Base-by-base conservation (phyloP, 1,140 invertebrate genomes). In the Venturia canescens region DNA sequence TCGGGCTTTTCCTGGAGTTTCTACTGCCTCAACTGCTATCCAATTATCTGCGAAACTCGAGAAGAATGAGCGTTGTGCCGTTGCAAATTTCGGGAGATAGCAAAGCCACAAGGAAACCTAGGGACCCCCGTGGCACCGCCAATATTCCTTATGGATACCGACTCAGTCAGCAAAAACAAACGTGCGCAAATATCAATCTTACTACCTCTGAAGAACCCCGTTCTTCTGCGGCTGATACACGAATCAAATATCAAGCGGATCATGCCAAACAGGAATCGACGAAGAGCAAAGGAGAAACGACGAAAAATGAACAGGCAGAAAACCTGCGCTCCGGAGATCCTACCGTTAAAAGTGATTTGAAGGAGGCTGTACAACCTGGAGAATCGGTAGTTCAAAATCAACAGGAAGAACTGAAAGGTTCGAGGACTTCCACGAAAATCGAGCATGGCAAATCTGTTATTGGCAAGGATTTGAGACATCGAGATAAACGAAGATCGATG, bases 121-220 rank as follows among this genome's bases (percentile, higher is more conserved):
- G 74, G n/a, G 76, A 80, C 18, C 75, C 83, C 48, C 16, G 38
- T 26, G 85, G 85, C 11, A 86, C 82, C 13, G 70, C 69, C 23
- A 88, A 87, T 82, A 72, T 81, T 69, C 48, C 77, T 7, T 71
- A 71, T 57, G 86, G 84, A 0, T 83, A 88, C 79, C 83, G 82
- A 80, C 29, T 87, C 5, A 74, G 75, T 34, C 82, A 85, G 27
- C 67, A 67, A 27, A 6, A 27, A 23, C 34, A 70, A 15, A 81
- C 26, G 16, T n/a, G 71, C 75, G 29, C 26, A 77, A 75, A 74
- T 57, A 66, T 80, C 71, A 77, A 76, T 31, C 31, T n/a, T 13
- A 31, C 66, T 34, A 18, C 29, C 27, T 29, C 23, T 34, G 57
- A 77, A 29, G 60, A 57, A 69, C 70, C 63, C 23, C 74, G 60